Base-by-base conservation (phyloP, 2,113 vertebrate genomes). In the Oryzias melastigma region DNA sequence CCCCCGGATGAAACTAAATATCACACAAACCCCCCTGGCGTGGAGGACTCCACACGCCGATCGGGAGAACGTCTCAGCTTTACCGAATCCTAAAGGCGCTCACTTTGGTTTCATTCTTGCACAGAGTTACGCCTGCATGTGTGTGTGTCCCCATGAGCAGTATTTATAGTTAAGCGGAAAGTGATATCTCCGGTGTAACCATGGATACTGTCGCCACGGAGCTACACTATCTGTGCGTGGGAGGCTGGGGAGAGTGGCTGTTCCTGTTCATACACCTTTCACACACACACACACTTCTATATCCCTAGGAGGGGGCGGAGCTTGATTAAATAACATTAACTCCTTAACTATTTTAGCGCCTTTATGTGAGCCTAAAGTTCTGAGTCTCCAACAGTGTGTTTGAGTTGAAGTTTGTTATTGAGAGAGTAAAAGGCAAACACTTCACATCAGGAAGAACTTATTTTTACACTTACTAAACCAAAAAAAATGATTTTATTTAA, bases 81-180 rank as follows among this genome's bases (percentile, higher is more conserved):
- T 35, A 27, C 25, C 5, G 6, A 5, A 12, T 35, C 35, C 35
- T 35, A 12, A 35, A 35, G 35, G 35, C 35, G 35, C 53, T 64
- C 48, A 66, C 12, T 63, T 46, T n/a, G 14, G 17, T n/a, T 64
- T 27, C 60, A 45, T 35, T 52, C 54, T 29, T 0, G 1, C 43
- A 48, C 1, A 16, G 24, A 65, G 14, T 47, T 16, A 0, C 5
- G 17, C 64, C 47, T 62, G 74, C 51, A 41, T 57, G 69, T 48
- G 27, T 58, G 52, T 27, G n/a, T 91, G 90, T 91, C 90, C 89
- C 86, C 85, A 80, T 71, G 80, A 75, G 68, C 17, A 64, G 83
- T 92, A 92, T 92, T 92, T 90, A 91, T 91, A 92, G 91, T 89
- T 78, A 75, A 65, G 52, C 80, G 87, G 77, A 88, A 90, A 89